Evolutionary conservation across 2,113 vertebrate species (phyloP), one percentile per base, ranked within the genome.

Genomic region (Syngnathus scovelli): DNA sequence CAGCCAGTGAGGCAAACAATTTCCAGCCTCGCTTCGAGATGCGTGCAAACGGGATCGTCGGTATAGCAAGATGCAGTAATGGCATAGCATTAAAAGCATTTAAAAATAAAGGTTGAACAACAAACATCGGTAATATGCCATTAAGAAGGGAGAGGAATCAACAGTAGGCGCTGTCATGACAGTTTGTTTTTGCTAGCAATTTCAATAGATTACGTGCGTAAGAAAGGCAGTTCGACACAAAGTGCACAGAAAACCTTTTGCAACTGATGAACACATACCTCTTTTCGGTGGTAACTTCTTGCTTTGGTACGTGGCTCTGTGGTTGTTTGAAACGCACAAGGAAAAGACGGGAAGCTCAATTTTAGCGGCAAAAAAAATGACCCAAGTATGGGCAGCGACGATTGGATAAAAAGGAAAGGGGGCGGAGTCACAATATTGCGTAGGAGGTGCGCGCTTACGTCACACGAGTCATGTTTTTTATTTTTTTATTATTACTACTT

Each of bases 281-380:
- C 0, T 6, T 54, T 54, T 0, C 5, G 23, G 10, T 19, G 23
- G 8, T 19, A 3, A 2, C 0, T 62, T 66, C 19, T 1, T 19
- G 52, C n/a, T 23, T 46, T 12, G 5, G 11, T 43, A 61, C 6
- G 8, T 7, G 5, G 1, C 1, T 33, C 27, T 2, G 27, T 6
- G 21, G 1, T 16, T 18, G 41, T 11, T 4, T 0, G 8, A 10
- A 54, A 21, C 2, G 7, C 7, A 1, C 48, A 2, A n/a, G 0
- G 1, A 3, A 21, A 13, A 41, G 4, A 7, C 21, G 13, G 12
- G 16, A 39, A 44, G 4, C 86, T 89, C 56, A 33, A 67, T 80
- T 90, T 92, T 89, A 89, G 90, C 91, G 90, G 82, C 72, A 89
- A 91, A 90, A 91, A 90, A 64, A 1, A 66, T 12, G 7, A 1